Conservation (phyloP, 2,797 vertebrate species). For the Hyperoplus lanceolatus region DNA sequence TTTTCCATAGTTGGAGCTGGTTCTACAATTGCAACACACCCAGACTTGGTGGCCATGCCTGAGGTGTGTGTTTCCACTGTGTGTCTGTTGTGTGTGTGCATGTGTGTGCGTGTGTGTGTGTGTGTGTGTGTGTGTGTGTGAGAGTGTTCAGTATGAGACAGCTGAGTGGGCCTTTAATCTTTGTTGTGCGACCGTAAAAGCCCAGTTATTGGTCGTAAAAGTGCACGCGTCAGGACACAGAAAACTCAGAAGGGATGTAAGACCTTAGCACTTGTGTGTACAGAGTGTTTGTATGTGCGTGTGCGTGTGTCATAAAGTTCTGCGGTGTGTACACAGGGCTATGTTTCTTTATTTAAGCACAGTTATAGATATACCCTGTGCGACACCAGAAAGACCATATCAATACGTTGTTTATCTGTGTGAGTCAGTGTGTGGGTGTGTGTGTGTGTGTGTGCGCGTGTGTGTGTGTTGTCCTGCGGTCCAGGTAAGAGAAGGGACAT, state of each 20-base stretch:
- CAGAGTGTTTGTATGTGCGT: constrained; percentile 2
- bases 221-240: constrained; percentile 31
- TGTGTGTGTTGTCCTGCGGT: constrained; percentile 49
- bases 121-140: constrained; percentile 22
- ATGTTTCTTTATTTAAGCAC: constrained; percentile 28
- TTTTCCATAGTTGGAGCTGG: constrained; percentile 42
- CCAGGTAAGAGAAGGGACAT: constrained; percentile 62
- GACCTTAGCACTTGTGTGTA: constrained; percentile 7
- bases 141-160: constrained; percentile 31
- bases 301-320: constrained; percentile 37
- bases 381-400: constrained; percentile 19
- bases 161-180: constrained; percentile 58
- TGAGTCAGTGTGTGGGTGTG: constrained; percentile 28
- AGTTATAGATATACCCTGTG: constrained; percentile 2
- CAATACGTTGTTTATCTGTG: constrained; percentile 44
- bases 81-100: constrained; percentile 13
- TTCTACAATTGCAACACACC: constrained; percentile 16
- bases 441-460: constrained; percentile 21
- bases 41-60: background rate
- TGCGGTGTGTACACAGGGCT: constrained; percentile 21
- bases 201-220: constrained; percentile 62
- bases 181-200: constrained; percentile 55
- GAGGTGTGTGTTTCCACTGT: background rate
- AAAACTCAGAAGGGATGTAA: constrained; percentile 16
- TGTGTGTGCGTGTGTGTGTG: constrained; percentile 28